Percentiles rank a stretch among this genome's conserved stretches.
phyloP scores from a whole-genome alignment of 2,888 invertebrate genomes.

The Tridacna gigas region DNA sequence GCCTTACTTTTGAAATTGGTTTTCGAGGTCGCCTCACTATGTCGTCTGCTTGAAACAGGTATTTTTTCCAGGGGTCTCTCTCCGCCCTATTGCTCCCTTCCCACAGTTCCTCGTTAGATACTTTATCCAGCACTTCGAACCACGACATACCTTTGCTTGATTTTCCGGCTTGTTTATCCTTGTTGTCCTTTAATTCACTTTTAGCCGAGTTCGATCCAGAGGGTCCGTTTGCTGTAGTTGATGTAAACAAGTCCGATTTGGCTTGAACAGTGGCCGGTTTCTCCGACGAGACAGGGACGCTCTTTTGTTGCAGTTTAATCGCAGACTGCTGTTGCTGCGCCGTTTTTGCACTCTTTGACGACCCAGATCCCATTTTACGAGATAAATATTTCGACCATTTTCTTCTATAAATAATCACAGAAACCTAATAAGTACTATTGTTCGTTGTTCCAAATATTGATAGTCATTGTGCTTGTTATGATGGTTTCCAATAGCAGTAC shows the following conservation, averaged over 20 bases:
- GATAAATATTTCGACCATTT: too few relatives aligned
- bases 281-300: too few relatives aligned
- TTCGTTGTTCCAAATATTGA: not conserved
- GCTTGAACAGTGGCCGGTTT: not conserved
- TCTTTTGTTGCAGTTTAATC: not conserved
- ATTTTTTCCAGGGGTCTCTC: constrained; percentile 44
- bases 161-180: not conserved
- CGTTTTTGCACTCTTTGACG: not conserved
- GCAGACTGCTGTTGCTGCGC: not conserved
- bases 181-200: not conserved
- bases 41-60: constrained; percentile 48
- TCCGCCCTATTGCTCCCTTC: constrained; percentile 36
- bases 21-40: constrained; percentile 47
- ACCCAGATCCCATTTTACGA: not conserved
- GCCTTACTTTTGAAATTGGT: constrained; percentile 48
- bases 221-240: not conserved
- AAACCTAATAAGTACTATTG: too few relatives aligned
- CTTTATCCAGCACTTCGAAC: constrained; percentile 47
- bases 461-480: not conserved
- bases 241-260: constrained; percentile 7
- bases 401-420: too few relatives aligned
- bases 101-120: constrained; percentile 46
- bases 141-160: constrained; percentile 39
- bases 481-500: not conserved
- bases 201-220: not conserved